A percentile compares a stretch with the other conserved stretches of the same genome.
Evolutionary conservation across 2,113 vertebrate genomes (phyloP).

Genomic region (Salvator merianae): DNA sequence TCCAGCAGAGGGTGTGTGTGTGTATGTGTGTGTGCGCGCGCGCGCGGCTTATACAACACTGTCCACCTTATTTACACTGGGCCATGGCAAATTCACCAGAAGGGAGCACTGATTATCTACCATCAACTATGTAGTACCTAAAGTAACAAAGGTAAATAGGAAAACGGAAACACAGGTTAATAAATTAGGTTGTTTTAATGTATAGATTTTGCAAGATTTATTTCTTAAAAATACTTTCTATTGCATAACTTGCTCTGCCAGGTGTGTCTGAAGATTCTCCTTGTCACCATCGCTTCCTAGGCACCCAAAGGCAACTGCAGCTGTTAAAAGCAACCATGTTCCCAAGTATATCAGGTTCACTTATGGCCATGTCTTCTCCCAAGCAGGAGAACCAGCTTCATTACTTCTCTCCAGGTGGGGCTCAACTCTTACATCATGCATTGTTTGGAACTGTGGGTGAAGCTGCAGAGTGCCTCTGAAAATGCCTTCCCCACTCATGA

Average conservation of each 20-base stretch:
- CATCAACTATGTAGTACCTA: background rate
- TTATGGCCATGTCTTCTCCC: background rate
- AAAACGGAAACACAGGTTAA: background rate
- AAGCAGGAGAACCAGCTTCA: background rate
- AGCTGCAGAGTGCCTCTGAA: background rate
- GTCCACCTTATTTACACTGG: background rate
- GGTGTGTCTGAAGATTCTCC: background rate
- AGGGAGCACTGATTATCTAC: background rate
- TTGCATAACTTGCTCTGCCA: slow-evolving; percentile 16
- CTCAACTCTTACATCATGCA: background rate
- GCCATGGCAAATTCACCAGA: background rate
- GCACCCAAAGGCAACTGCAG: background rate
- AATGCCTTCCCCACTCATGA: background rate
- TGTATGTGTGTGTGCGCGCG: too few relatives aligned
- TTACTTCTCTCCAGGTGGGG: background rate
- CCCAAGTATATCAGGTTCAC: background rate
- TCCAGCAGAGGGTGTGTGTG: too few relatives aligned
- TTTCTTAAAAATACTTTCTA: slow-evolving; percentile 9
- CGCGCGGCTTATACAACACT: background rate
- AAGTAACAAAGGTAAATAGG: background rate
- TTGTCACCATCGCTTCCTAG: background rate
- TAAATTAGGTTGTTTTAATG: slow-evolving; percentile 22
- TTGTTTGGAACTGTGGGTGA: background rate
- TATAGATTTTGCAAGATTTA: slow-evolving; percentile 21
- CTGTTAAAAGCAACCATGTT: background rate